phyloP scores from a whole-genome alignment of 2,113 vertebrate genomes.

The Thermophis baileyi region DNA sequence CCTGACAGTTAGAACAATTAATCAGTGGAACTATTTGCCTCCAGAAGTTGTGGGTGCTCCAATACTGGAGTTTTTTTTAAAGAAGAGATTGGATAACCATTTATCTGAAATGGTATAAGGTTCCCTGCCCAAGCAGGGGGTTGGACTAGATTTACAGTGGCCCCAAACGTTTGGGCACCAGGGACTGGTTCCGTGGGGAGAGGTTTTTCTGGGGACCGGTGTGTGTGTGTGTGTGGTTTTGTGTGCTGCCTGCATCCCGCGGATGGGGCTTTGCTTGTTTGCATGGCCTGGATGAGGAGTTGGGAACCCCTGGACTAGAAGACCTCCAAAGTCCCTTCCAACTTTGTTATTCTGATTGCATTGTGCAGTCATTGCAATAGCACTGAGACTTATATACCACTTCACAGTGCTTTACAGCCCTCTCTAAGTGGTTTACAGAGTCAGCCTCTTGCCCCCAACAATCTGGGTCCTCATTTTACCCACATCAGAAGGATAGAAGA shows the following conservation, averaged over 20 bases:
- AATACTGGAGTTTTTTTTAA: background rate
- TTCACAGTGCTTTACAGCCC: too few relatives aligned
- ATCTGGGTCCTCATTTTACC: too few relatives aligned
- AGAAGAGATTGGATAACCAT: background rate
- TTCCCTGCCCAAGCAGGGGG: too few relatives aligned
- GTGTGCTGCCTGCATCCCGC: background rate
- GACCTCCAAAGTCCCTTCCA: too few relatives aligned
- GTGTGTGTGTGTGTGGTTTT: background rate
- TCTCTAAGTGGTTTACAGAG: too few relatives aligned
- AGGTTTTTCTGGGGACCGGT: too few relatives aligned
- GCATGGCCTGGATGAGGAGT: too few relatives aligned
- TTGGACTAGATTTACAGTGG: background rate
- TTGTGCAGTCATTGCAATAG: background rate
- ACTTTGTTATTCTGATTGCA: too few relatives aligned
- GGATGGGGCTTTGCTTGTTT: background rate
- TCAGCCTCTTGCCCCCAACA: too few relatives aligned
- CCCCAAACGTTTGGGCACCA: background rate
- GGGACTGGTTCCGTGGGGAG: background rate
- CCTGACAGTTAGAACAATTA: background rate
- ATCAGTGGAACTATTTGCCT: background rate
- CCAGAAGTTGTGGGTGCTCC: background rate
- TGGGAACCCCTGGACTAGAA: too few relatives aligned
- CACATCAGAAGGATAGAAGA: too few relatives aligned
- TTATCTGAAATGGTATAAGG: background rate
- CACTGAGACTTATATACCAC: too few relatives aligned